Base-by-base conservation (phyloP, 2,888 invertebrate genomes). In the Drosophila vallismaia region DNA sequence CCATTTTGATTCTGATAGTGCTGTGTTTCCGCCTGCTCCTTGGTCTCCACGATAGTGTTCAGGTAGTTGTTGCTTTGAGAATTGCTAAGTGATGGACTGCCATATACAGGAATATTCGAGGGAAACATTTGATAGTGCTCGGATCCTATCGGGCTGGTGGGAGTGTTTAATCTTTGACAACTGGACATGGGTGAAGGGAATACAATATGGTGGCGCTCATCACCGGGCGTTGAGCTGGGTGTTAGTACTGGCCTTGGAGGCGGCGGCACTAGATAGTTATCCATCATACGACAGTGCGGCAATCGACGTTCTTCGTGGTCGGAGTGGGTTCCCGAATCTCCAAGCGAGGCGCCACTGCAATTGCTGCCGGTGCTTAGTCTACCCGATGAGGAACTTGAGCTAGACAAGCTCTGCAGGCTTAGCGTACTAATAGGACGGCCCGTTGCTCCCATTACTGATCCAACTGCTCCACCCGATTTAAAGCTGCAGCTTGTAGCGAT, bases 251-350 rank as follows among this genome's bases (percentile, higher is more conserved):
- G 94, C 36, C 94, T 92, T 12, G 94, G 94, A n/a, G 94, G 93
- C 26, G 94, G 94, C 36, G 94, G 94, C 44, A 94, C 92, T 80
- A 94, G 89, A 82, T 94, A 94, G 86, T 94, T 94, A 53, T 94
- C 94, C 89, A 93, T 92, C 24, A 91, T 74, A 4, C 91, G 89
- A 55, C 90, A 91, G 50, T 86, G 89, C 5, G 62, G 60, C 8
- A 87, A 86, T 12, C 92, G 88, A 72, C 95, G 94, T 58, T 96
- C 96, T 72, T 97, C 97, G 56, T 94, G 94, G 89, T 97, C 97
- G 0, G 97, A 97, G 88, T 96, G 96, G 0, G 96, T 96, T 58
- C 97, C 96, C 86, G 96, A 96, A 83, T 97, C 97, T 0, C 96
- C 96, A 0, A 96, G 93, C 81, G 96, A 96, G 33, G 95, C 94